These are phyloP conservation scores for Melanargia galathea DNA, from an alignment of 2,888 invertebrate genomes.

Conservation along the genomic window DNA sequence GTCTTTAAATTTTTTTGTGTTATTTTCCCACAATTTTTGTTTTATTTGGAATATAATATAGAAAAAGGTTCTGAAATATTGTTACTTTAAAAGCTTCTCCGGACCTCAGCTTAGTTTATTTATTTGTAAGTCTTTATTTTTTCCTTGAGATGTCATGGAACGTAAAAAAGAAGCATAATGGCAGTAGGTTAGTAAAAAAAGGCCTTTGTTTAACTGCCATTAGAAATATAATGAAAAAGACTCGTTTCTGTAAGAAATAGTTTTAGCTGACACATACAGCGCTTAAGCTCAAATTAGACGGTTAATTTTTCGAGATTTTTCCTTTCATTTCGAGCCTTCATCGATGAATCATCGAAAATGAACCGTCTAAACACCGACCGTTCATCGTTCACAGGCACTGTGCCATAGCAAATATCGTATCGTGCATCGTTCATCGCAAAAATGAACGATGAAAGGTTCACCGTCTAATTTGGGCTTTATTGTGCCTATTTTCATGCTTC, in stretches of 20 bases:
- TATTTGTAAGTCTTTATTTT: constrained; percentile 18
- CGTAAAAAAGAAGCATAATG: constrained; percentile 27
- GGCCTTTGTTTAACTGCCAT: constrained; percentile 35
- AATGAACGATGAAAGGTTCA: no score
- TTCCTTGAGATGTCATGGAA: constrained; percentile 32
- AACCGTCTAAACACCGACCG: no score
- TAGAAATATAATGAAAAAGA: constrained; percentile 35
- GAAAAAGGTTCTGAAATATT: neutral
- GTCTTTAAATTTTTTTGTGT: neutral
- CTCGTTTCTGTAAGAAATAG: constrained; percentile 29
- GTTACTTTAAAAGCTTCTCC: constrained; percentile 2
- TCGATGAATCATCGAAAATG: no score
- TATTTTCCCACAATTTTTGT: neutral
- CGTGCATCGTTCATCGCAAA: no score
- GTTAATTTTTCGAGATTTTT: no score
- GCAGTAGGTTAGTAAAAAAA: constrained; percentile 33
- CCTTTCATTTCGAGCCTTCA: no score
- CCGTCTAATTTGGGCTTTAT: no score
- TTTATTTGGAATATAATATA: neutral
- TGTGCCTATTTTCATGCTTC: constrained; percentile 26
- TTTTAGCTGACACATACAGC: constrained; percentile 20
- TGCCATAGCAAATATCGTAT: no score
- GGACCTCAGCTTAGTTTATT: constrained; percentile 18
- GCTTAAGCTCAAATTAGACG: constrained; percentile 25
- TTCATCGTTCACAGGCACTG: no score